Evolutionary conservation across 2,113 vertebrate genomes (phyloP), one percentile per base, ranked within the genome.

Genomic region (Paratilapia polleni): DNA sequence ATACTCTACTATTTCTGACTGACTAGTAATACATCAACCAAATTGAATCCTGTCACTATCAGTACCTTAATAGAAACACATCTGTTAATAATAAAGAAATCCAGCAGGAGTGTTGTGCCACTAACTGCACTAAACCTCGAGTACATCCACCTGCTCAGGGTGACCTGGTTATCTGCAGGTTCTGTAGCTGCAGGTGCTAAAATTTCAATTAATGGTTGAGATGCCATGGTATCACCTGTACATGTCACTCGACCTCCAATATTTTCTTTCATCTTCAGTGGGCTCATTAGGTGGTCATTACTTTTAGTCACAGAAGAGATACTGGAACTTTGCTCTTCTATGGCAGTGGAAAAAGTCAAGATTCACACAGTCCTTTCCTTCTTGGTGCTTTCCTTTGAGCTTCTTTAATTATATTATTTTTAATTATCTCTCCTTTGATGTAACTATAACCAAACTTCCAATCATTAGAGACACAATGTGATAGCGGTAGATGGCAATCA

Each of bases 201-300:
- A 49, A 49, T 49, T 49, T 52, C 80, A 56, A 86, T 82, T 88
- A 73, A 54, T 63, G 74, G 76, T 70, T 70, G 31, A 78, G 75
- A 74, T 77, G 77, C 47, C 43, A 22, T 15, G 11, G 36, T 28
- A 38, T 88, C 68, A 60, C 13, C 22, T 63, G 9, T 36, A 62
- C 8, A 62, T 34, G 15, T 11, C 26, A 15, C 81, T 19, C 8
- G 8, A 2, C 38, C 82, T 66, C 10, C 13, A 22, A 41, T 60
- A 1, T 52, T 54, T 63, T 54, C 12, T 10, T 28, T 78, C 31
- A 76, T 58, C 24, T 28, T 17, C 4, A 15, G 41, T 5, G 3
- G 47, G 26, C 26, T 54, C 28, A 31, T 74, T 31, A 31, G 4
- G n/a, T 15, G n/a, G 14, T 58, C 34, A 17, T 54, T 52, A 11